Evolutionary conservation across 2,888 invertebrate genomes (phyloP).

Genomic region (Lepidochrysops patricia): DNA sequence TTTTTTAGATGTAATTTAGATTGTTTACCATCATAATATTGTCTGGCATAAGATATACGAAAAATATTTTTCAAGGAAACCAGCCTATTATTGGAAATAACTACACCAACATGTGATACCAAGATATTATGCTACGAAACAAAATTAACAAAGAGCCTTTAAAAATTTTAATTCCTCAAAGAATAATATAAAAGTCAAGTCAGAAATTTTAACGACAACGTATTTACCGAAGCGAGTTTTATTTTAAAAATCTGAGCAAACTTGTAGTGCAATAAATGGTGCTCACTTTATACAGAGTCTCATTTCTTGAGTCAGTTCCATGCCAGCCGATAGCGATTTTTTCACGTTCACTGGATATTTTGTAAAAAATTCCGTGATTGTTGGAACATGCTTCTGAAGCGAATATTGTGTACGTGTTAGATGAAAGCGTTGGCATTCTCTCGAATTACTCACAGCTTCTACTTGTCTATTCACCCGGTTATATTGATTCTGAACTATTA

Average conservation of each 20-base stretch:
- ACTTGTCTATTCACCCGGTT: neutral
- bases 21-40: no score
- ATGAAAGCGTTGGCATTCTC: neutral
- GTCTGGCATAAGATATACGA: no score
- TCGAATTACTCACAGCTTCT: neutral
- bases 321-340: neutral
- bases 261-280: constrained; percentile 3
- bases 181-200: neutral
- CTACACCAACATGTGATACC: no score
- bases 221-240: neutral
- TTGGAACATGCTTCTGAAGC: neutral
- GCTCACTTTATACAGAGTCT: neutral
- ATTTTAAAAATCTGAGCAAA: neutral
- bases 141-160: no score
- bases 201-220: neutral
- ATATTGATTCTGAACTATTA: neutral
- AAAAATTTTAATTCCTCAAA: neutral
- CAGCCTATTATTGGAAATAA: no score
- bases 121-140: no score
- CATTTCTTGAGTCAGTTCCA: constrained; percentile 8
- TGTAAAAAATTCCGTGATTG: neutral
- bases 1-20: no score
- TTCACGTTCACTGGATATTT: constrained; percentile 6
- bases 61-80: no score
- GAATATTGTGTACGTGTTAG: neutral